Conservation (phyloP, 1,140 invertebrate genomes). For the Spodoptera frugiperda region DNA sequence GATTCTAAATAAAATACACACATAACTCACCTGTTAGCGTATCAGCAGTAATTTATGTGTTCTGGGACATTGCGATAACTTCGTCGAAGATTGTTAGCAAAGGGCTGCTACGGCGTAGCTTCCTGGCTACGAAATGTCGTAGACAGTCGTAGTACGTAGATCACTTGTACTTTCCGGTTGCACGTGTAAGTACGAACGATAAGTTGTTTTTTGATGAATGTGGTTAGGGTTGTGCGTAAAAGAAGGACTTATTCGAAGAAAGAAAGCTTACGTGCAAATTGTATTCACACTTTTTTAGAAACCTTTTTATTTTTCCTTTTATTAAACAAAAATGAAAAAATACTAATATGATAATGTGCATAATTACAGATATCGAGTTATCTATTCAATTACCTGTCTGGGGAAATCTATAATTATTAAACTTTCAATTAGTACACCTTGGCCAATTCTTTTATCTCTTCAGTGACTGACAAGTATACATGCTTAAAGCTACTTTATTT, state of each 20-base stretch:
- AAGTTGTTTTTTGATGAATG: conserved; percentile 11
- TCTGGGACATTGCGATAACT: conserved; percentile 16
- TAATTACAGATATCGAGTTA: no score
- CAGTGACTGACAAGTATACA: no score
- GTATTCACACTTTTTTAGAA: no score
- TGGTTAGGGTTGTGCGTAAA: neutral
- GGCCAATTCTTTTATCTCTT: no score
- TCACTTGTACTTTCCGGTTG: conserved; percentile 41
- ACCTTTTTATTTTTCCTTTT: no score
- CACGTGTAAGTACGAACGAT: conserved; percentile 18
- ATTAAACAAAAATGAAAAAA: no score
- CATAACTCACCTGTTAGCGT: conserved; percentile 41
- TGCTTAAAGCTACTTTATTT: no score
- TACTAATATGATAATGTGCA: no score
- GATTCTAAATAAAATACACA: conserved; percentile 26
- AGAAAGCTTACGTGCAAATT: no score
- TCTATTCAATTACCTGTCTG: no score
- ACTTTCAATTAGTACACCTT: no score
- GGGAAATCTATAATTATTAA: no score
- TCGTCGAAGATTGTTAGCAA: conserved; percentile 38
- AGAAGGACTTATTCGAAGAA: neutral
- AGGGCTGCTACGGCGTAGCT: conserved; percentile 44
- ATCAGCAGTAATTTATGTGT: conserved; percentile 41
- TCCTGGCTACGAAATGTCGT: conserved; percentile 22
- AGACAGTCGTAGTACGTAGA: conserved; percentile 1